Evolutionary conservation across 2,797 vertebrate species (phyloP).

Genomic region (Leuciscus waleckii): DNA sequence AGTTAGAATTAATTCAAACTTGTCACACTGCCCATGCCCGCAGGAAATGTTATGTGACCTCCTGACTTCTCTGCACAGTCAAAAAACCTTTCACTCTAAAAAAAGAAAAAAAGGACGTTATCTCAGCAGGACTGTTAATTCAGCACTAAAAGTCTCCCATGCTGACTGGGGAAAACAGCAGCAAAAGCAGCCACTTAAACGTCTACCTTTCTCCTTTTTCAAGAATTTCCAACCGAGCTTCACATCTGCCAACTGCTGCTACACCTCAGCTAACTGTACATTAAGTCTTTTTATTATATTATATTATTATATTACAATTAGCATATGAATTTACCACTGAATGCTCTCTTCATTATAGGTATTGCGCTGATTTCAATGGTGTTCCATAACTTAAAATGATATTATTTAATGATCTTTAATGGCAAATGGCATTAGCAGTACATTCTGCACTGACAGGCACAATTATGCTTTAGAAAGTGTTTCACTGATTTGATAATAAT

Average conservation of each 20-base stretch:
- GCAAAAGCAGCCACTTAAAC: neutral
- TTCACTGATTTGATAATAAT: neutral
- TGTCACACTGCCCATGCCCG: slow-evolving; percentile 11
- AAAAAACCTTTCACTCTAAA: slow-evolving; percentile 3
- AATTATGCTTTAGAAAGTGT: slow-evolving; percentile 20
- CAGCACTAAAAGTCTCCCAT: slow-evolving; percentile 34
- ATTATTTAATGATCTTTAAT: neutral
- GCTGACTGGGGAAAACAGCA: slow-evolving; percentile 28
- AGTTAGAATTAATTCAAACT: neutral
- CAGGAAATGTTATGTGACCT: slow-evolving; percentile 1
- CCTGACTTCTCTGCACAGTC: neutral
- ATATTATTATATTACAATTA: slow-evolving; percentile 24
- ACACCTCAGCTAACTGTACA: neutral
- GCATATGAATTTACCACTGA: slow-evolving; percentile 1
- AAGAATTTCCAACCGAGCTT: neutral
- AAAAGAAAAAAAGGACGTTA: neutral
- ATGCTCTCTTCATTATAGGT: neutral
- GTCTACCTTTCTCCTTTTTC: neutral
- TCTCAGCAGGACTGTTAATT: slow-evolving; percentile 44
- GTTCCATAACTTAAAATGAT: neutral
- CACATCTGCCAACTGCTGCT: neutral
- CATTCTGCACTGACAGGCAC: neutral
- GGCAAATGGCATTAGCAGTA: neutral
- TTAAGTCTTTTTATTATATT: neutral
- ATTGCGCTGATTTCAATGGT: neutral